phyloP scores from a whole-genome alignment of 1,140 invertebrate genomes.

The Drosophila bipectinata region DNA sequence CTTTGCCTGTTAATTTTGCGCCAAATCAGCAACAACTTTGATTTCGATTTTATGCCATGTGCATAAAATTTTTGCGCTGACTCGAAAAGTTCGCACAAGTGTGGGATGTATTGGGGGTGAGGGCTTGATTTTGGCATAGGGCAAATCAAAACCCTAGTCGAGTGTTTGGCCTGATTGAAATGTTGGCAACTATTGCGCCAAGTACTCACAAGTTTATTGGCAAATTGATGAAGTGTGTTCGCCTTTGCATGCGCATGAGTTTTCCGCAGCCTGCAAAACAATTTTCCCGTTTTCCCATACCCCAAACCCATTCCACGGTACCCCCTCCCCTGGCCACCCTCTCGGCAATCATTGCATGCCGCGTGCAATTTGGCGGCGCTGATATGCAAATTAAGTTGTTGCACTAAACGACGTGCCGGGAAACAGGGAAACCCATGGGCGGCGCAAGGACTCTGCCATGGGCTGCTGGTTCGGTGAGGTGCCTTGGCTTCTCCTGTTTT shows the following conservation, averaged over 20 bases:
- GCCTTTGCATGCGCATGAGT: constrained; percentile 54
- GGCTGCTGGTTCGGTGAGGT: constrained; percentile 26
- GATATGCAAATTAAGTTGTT: constrained; percentile 82
- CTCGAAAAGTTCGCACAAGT: constrained; percentile 55
- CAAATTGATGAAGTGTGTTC: constrained; percentile 77
- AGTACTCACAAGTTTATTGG: constrained; percentile 79
- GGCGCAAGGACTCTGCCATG: not conserved
- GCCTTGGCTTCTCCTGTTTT: constrained; percentile 5
- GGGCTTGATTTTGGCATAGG: constrained; percentile 3
- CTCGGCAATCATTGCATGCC: constrained; percentile 63
- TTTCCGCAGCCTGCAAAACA: constrained; percentile 68
- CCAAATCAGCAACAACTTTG: constrained; percentile 80
- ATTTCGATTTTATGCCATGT: constrained; percentile 72
- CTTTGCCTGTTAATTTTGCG: constrained; percentile 76
- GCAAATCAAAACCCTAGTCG: constrained; percentile 23
- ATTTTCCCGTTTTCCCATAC: constrained; percentile 56
- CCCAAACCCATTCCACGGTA: too few relatives aligned
- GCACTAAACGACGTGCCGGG: constrained; percentile 80
- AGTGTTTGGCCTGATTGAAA: constrained; percentile 79
- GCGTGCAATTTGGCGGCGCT: constrained; percentile 78
- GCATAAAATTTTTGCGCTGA: constrained; percentile 76
- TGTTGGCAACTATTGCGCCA: constrained; percentile 80
- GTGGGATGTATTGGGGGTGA: constrained; percentile 3
- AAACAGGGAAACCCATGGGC: constrained; percentile 60
- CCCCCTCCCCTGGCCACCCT: too few relatives aligned